Evolutionary conservation across 2,888 invertebrate genomes (phyloP).

Genomic region (Schrankia costaestrigalis): DNA sequence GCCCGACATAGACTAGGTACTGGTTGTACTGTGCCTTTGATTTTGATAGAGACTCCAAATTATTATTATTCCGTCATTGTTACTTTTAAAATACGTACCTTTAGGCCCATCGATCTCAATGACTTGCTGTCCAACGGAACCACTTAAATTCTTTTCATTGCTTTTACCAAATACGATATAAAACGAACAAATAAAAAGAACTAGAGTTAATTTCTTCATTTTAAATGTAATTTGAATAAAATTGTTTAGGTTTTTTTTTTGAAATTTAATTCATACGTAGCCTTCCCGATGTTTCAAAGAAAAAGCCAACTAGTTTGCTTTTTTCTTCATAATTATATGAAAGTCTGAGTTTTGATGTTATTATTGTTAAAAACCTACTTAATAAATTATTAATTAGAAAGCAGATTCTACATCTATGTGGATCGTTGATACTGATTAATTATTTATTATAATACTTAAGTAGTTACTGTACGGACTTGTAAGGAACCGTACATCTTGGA

Average conservation of each 20-base stretch:
- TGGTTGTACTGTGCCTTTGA: neutral
- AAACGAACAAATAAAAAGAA: slow-evolving; percentile 22
- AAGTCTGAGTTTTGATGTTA: slow-evolving; percentile 2
- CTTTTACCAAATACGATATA: slow-evolving; percentile 34
- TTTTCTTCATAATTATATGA: too few relatives aligned
- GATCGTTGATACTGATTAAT: too few relatives aligned
- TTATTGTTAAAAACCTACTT: slow-evolving; percentile 9
- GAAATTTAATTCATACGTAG: neutral
- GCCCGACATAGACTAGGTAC: neutral
- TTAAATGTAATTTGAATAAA: slow-evolving; percentile 14
- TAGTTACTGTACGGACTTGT: too few relatives aligned
- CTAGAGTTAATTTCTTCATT: slow-evolving; percentile 34
- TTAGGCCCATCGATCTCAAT: slow-evolving; percentile 61
- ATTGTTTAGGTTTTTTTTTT: slow-evolving; percentile 8
- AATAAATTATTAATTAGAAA: too few relatives aligned
- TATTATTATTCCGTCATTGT: neutral
- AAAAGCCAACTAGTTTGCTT: too few relatives aligned
- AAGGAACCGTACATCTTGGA: too few relatives aligned
- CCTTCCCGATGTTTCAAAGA: too few relatives aligned
- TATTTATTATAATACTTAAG: too few relatives aligned
- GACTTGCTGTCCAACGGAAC: slow-evolving; percentile 59
- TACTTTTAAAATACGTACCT: slow-evolving; percentile 39
- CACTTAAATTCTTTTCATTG: slow-evolving; percentile 46
- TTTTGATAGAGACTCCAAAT: neutral
- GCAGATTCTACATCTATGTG: too few relatives aligned